Base-by-base conservation (phyloP, 2,888 invertebrate species). In the Adineta ricciae region DNA sequence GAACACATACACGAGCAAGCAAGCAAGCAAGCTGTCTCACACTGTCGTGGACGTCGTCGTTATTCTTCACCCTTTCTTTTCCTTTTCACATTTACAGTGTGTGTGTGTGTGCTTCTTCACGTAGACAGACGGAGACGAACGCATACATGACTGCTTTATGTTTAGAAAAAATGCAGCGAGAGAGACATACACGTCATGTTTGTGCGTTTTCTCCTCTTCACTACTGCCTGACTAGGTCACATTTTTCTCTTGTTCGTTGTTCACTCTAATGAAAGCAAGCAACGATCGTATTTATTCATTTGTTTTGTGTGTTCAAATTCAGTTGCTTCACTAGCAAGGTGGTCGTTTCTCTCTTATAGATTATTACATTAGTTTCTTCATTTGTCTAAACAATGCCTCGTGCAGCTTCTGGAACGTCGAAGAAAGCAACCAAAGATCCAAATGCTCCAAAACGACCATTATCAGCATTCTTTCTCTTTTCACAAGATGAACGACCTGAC, bases 381-480 rank as follows among this genome's bases (percentile, higher is more conserved):
- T 19, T 16, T 2, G 16, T 27, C 1, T 16, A 36, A 41, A 78
- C 41, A 78, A 78, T 78, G 78, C 78, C 78, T n/a, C 78, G 78
- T 38, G 27, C 2, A 9, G 64, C 64, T 64, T 32, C 64, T 64
- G 64, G 64, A 32, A 14, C 78, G 41, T 78, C 78, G 24, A 78
- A 78, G 14, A 78, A 41, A 78, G 41, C 38, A 41, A 41, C 0
- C 24, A 78, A 78, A 78, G 78, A 78, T 78, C 78, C 78, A 41
- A 78, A 78, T 78, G 78, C 78, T 36, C 78, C 78, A 41, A 78
- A 78, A 78, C 24, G 78, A 78, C 78, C 78, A 41, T 78, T 78
- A 41, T 78, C 78, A 41, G 78, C 78, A 78, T 78, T 78, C 14
- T 78, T 78, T n/a, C 78, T 78, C 36, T 78, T 78, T 78, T 78